Evolutionary conservation across 2,113 vertebrate genomes (phyloP).

Genomic region (Psammodynastes pulverulentus): DNA sequence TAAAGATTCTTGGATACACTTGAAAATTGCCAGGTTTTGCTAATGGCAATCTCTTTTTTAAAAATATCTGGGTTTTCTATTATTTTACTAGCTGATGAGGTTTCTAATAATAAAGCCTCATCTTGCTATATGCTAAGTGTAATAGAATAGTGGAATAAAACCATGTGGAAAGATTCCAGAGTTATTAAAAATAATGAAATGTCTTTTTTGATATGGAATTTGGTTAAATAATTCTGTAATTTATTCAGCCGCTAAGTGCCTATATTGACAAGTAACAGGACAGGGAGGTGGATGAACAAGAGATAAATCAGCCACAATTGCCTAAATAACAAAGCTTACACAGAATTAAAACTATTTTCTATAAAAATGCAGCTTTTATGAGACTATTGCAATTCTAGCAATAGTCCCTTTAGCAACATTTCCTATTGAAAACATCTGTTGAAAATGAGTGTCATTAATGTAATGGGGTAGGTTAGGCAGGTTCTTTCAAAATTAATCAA

Average conservation of each 20-base stretch:
- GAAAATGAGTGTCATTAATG: conserved; percentile 56
- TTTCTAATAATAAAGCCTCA: neutral
- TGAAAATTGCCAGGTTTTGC: neutral
- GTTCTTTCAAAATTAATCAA: conserved; percentile 60
- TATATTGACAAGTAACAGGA: neutral
- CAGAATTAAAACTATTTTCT: neutral
- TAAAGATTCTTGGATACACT: neutral
- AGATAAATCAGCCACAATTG: conserved; percentile 20
- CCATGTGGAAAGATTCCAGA: neutral
- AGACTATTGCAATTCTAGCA: conserved; percentile 29
- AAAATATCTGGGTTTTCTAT: neutral
- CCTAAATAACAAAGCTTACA: conserved; percentile 32
- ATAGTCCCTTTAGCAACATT: conserved; percentile 36
- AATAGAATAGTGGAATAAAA: neutral
- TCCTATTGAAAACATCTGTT: conserved; percentile 57
- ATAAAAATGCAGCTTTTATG: conserved; percentile 45
- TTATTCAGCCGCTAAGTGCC: neutral
- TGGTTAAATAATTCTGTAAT: neutral
- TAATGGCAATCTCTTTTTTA: neutral
- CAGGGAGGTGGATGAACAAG: neutral
- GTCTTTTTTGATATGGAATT: neutral
- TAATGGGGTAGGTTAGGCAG: conserved; percentile 51
- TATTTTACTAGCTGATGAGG: neutral
- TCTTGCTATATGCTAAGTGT: neutral
- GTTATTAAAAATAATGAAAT: neutral